Conservation (phyloP, 2,113 vertebrate genomes). For the Copsychus sechellarum region DNA sequence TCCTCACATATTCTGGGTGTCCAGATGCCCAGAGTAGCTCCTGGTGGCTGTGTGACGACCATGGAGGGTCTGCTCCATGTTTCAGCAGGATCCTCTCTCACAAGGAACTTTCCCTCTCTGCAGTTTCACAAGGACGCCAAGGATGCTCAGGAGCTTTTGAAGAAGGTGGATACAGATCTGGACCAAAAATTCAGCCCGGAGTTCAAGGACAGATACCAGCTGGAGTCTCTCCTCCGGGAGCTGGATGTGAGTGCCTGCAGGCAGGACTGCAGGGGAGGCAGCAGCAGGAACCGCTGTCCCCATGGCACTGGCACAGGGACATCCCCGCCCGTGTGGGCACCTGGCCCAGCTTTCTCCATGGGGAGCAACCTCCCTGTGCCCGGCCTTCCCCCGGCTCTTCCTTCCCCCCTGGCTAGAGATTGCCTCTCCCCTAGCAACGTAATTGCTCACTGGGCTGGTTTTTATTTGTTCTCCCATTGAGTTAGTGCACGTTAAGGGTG, state of each 20-base stretch:
- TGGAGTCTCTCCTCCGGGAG: constrained; percentile 84
- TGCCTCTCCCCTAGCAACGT: constrained; percentile 23
- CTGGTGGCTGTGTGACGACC: not conserved
- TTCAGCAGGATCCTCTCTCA: not conserved
- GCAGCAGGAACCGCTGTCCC: not conserved
- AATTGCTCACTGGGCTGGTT: constrained; percentile 47
- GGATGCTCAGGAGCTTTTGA: constrained; percentile 89
- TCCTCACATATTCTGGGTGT: not conserved
- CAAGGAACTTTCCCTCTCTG: not conserved
- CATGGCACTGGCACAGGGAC: rapidly evolving
- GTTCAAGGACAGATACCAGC: constrained; percentile 94
- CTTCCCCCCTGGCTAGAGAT: constrained; percentile 40
- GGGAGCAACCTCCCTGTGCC: not conserved
- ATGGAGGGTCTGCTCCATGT: not conserved
- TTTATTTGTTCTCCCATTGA: constrained; percentile 39
- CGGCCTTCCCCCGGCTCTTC: not conserved
- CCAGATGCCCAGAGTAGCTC: not conserved
- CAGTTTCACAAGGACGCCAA: constrained; percentile 90
- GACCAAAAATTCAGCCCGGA: constrained; percentile 92
- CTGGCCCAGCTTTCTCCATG: not conserved
- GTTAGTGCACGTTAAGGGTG: not conserved
- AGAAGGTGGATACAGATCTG: constrained; percentile 87
- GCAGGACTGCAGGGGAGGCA: not conserved
- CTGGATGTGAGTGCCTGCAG: constrained; percentile 81
- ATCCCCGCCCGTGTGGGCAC: not conserved